phyloP scores from a whole-genome alignment of 2,113 vertebrate genomes.

The Pungitius pungitius region DNA sequence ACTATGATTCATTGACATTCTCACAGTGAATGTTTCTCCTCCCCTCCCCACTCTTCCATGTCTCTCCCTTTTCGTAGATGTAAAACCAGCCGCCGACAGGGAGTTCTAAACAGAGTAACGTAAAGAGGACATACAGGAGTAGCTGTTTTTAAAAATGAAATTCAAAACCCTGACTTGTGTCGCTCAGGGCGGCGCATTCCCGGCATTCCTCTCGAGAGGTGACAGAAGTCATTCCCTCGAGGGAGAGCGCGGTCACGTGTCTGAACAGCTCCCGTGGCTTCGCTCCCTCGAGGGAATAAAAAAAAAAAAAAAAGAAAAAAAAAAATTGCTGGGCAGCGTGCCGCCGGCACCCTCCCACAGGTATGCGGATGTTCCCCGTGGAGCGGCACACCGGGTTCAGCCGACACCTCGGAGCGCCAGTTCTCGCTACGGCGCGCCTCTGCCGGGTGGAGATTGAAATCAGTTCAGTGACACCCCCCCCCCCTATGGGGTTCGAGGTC shows the following conservation, averaged over 20 bases:
- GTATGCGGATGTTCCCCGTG: constrained; percentile 37
- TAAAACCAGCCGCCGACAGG: constrained; percentile 31
- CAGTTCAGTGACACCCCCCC: constrained; percentile 4
- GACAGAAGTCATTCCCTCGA: neutral
- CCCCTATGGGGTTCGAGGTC: constrained; percentile 4
- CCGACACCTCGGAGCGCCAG: too few species aligned
- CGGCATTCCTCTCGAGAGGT: neutral
- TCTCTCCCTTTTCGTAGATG: constrained; percentile 21
- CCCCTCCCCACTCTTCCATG: constrained; percentile 29
- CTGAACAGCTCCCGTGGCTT: constrained; percentile 7
- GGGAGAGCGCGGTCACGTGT: constrained; percentile 18
- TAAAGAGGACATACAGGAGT: neutral
- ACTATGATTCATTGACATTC: constrained; percentile 75
- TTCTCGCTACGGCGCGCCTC: too few species aligned
- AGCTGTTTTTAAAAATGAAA: neutral
- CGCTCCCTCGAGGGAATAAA: constrained; percentile 12
- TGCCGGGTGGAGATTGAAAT: constrained; percentile 9
- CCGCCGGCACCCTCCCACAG: constrained; percentile 2
- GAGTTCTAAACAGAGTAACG: neutral
- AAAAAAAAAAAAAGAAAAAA: too few species aligned
- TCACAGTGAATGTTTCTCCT: constrained; percentile 47
- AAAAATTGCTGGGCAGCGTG: too few species aligned
- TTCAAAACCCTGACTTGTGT: too few species aligned
- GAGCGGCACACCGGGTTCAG: too few species aligned
- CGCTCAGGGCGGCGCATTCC: neutral